Percentiles rank a stretch among this genome's conserved stretches.
phyloP scores from a whole-genome alignment of 2,888 invertebrate genomes.

The Plagodis pulveraria region DNA sequence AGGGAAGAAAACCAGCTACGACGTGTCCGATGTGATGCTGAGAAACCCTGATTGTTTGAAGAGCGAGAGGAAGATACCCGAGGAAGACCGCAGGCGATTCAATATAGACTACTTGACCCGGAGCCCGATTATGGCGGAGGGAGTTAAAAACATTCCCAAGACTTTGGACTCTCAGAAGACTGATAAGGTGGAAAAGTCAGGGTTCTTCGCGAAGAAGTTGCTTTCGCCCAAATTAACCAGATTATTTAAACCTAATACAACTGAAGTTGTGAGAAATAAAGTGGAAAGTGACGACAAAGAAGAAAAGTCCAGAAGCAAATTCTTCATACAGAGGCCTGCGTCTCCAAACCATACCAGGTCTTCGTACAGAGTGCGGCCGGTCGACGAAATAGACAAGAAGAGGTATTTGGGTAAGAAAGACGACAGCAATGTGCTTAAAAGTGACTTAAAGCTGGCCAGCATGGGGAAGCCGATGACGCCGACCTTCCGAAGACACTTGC shows the following conservation, averaged over 20 bases:
- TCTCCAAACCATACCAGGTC: slow-evolving; percentile 60
- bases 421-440: slow-evolving; percentile 60
- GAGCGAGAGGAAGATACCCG: slow-evolving; percentile 55
- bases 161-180: slow-evolving; percentile 48
- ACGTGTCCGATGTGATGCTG: slow-evolving; percentile 58
- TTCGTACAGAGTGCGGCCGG: slow-evolving; percentile 62
- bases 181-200: slow-evolving; percentile 51
- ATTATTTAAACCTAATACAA: slow-evolving; percentile 66
- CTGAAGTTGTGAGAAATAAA: slow-evolving; percentile 57
- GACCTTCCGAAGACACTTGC: slow-evolving; percentile 66
- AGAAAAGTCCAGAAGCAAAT: slow-evolving; percentile 72
- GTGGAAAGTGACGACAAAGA: slow-evolving; percentile 50
- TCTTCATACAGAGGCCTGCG: slow-evolving; percentile 70
- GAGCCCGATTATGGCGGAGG: slow-evolving; percentile 55
- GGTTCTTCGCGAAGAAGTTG: slow-evolving; percentile 71
- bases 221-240: slow-evolving; percentile 76
- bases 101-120: slow-evolving; percentile 63
- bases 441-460: slow-evolving; percentile 70
- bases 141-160: slow-evolving; percentile 60
- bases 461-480: slow-evolving; percentile 81
- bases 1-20: slow-evolving; percentile 63
- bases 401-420: slow-evolving; percentile 34
- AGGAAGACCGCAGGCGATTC: slow-evolving; percentile 58
- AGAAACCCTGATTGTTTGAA: slow-evolving; percentile 47
- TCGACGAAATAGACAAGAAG: slow-evolving; percentile 30